Base-by-base conservation (phyloP, 2,113 vertebrate species). In the Colistium nudipinnis region DNA sequence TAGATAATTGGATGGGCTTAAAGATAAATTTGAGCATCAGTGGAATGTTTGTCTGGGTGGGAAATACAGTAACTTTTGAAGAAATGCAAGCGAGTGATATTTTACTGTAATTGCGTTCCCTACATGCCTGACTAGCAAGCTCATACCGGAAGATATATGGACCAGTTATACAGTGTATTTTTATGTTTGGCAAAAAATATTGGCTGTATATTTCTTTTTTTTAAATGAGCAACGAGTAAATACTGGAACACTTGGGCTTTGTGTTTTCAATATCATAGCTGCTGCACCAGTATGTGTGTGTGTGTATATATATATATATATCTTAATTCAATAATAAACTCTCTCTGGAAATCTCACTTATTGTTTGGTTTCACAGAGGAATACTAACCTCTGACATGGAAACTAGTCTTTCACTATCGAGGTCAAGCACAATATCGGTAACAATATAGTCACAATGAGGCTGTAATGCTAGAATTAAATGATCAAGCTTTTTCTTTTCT, bases 1-100 rank as follows among this genome's bases (percentile, higher is more conserved):
- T 74, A 80, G 75, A 87, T 90, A 85, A 89, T 91, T 84, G 72
- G 71, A 85, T 77, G 41, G 78, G 74, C 41, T 82, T 71, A 57
- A 54, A 72, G 76, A 84, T 70, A 64, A 67, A 89, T 87, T 53
- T 64, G 51, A 49, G 59, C 76, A 54, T 80, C 67, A 66, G 72
- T 62, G 38, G 62, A 67, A 66, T 62, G 51, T 49, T 51, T 64
- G 39, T 52, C 45, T 49, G 44, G n/a, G 36, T 70, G 24, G 7
- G 31, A 81, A 69, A 81, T 70, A 80, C 38, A 54, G 71, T 65
- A 20, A 64, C 41, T 55, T 74, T 44, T 43, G 2, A 54, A 28
- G 28, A 30, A 75, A 70, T 62, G 19, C 20, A 76, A 81, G 39
- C 8, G 8, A 7, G 10, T 24, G 16, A 43, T n/a, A n/a, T 60